Percentiles rank a stretch among this genome's conserved stretches.
These are phyloP conservation scores for Rhombomys opimus DNA, from an alignment of 2,113 vertebrate species.

Conservation along the genomic window DNA sequence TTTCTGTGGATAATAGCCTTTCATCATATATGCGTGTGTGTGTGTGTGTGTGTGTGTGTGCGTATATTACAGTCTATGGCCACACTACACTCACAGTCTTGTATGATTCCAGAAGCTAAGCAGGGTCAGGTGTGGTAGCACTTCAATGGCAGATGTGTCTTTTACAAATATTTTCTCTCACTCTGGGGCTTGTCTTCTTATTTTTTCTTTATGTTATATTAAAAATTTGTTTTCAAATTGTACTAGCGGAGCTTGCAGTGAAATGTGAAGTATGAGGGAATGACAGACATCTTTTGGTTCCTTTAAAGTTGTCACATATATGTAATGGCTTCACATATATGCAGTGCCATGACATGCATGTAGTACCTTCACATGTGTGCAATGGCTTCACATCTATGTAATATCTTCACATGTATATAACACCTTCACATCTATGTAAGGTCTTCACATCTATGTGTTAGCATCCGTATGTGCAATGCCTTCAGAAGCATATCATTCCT, in stretches of 20 bases:
- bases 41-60: too few relatives aligned
- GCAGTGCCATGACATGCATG: background rate
- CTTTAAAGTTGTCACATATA: background rate
- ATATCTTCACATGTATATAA: background rate
- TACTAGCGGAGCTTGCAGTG: background rate
- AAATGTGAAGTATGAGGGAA: background rate
- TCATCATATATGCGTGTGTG: too few relatives aligned
- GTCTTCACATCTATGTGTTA: background rate
- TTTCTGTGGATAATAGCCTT: background rate
- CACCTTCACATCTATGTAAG: background rate
- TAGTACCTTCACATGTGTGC: background rate
- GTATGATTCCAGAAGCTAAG: background rate
- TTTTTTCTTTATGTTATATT: background rate
- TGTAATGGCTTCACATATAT: background rate
- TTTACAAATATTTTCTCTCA: background rate
- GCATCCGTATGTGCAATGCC: background rate
- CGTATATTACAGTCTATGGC: background rate
- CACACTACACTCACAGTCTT: background rate
- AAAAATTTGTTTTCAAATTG: background rate
- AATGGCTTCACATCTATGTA: background rate
- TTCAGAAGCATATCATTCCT: background rate
- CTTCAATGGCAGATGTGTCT: background rate
- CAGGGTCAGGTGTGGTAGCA: background rate
- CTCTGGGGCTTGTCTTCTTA: background rate
- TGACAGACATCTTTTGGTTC: background rate